A percentile compares a stretch with the other conserved stretches of the same genome.
These are phyloP conservation scores for Dasypolia templi DNA, from an alignment of 2,888 invertebrate species.

Conservation along the genomic window DNA sequence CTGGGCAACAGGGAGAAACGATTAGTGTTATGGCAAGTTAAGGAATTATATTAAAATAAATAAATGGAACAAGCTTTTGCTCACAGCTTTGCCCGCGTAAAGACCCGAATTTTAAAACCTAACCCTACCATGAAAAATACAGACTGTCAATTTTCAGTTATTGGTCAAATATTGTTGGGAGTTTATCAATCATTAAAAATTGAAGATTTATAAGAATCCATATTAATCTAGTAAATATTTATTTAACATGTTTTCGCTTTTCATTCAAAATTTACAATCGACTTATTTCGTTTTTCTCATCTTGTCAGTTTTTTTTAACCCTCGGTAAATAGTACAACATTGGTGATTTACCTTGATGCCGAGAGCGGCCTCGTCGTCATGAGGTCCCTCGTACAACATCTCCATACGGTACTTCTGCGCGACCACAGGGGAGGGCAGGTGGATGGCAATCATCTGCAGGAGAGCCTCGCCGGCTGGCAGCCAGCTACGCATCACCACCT, in stretches of 20 bases:
- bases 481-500: slow-evolving; percentile 99
- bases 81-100: no score
- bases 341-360: slow-evolving; percentile 92
- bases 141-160: neutral
- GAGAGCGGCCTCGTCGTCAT: slow-evolving; percentile 98
- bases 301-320: neutral
- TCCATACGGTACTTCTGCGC: slow-evolving; percentile 99
- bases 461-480: slow-evolving; percentile 99
- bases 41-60: neutral
- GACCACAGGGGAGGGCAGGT: slow-evolving; percentile 99
- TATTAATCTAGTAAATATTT: no score
- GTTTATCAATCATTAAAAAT: neutral
- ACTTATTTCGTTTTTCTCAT: no score
- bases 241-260: no score
- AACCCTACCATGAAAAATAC: neutral
- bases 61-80: neutral
- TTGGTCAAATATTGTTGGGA: neutral
- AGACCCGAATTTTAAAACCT: neutral
- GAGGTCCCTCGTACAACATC: slow-evolving; percentile 99
- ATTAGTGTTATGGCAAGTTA: slow-evolving; percentile 4
- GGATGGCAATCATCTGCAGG: slow-evolving; percentile 99
- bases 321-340: neutral
- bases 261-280: no score
- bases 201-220: no score
- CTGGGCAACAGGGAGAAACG: slow-evolving; percentile 78